Evolutionary conservation across 92 coral and sea anemone genomes (phyloP).

Genomic region (Scolanthus callimorphus): DNA sequence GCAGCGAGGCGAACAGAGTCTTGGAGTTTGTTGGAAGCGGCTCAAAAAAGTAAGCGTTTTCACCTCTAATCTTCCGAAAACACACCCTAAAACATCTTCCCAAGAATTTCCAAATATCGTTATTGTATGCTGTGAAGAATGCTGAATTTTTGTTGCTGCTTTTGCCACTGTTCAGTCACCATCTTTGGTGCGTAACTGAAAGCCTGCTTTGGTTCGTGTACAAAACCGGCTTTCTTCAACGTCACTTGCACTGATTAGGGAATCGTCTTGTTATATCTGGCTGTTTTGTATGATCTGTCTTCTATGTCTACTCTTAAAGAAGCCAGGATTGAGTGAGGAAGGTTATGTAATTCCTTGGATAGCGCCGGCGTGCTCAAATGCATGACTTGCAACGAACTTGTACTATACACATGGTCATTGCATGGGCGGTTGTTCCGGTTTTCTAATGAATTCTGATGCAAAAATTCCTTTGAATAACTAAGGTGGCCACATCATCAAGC

Average conservation of each 20-base stretch:
- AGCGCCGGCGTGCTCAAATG: not conserved
- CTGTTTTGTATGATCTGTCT: no score
- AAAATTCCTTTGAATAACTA: not conserved
- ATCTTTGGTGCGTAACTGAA: not conserved
- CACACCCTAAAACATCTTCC: not conserved
- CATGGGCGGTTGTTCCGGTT: not conserved
- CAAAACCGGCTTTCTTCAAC: not conserved
- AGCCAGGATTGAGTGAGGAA: no score
- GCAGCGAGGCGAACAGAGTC: slow-evolving; percentile 49
- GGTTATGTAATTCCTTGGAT: not conserved
- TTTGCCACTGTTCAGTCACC: not conserved
- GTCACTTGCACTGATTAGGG: no score
- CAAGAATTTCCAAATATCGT: not conserved
- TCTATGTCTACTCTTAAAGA: no score
- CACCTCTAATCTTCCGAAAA: not conserved
- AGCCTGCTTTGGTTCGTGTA: not conserved
- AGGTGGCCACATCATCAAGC: not conserved
- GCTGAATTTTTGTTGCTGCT: not conserved
- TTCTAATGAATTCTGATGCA: not conserved
- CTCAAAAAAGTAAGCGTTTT: slow-evolving; percentile 51
- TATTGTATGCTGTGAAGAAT: not conserved
- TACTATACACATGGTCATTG: not conserved
- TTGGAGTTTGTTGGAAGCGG: slow-evolving; percentile 24
- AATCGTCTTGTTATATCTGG: no score
- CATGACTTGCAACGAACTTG: not conserved